These are phyloP conservation scores for Nesoenas mayeri DNA, from an alignment of 2,113 vertebrate species.

Conservation along the genomic window DNA sequence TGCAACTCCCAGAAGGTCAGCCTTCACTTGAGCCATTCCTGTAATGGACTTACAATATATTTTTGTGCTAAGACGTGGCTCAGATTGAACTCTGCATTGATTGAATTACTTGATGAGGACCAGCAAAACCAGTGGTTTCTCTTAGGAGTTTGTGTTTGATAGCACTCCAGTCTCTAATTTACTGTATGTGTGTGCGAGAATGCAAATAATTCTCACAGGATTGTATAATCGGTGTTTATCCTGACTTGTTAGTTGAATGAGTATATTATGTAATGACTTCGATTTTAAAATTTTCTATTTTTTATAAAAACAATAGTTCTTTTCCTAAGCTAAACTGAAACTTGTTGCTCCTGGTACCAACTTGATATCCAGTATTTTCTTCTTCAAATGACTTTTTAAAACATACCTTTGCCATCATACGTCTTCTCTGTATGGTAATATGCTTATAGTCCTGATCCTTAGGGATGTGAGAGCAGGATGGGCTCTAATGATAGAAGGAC, in stretches of 20 bases:
- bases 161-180: constrained; percentile 18
- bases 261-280: not conserved
- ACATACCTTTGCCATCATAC: not conserved
- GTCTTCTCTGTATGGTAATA: not conserved
- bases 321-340: not conserved
- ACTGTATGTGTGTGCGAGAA: not conserved
- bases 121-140: constrained; percentile 18
- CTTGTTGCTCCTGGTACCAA: not conserved
- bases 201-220: not conserved
- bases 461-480: not conserved
- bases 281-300: not conserved
- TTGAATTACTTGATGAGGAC: constrained; percentile 45
- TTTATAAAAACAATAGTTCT: not conserved
- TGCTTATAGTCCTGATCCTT: not conserved
- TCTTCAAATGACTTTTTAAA: not conserved
- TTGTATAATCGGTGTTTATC: constrained; percentile 11
- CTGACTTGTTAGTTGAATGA: not conserved
- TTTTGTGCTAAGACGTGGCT: constrained; percentile 13
- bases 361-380: not conserved
- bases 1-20: constrained; percentile 22
- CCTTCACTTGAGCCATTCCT: not conserved
- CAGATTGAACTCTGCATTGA: not conserved
- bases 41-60: not conserved
- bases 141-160: constrained; percentile 27
- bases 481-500: not conserved